These are phyloP conservation scores for Cyprinodon brontotheroides DNA, from an alignment of 2,113 vertebrate species.

Conservation along the genomic window DNA sequence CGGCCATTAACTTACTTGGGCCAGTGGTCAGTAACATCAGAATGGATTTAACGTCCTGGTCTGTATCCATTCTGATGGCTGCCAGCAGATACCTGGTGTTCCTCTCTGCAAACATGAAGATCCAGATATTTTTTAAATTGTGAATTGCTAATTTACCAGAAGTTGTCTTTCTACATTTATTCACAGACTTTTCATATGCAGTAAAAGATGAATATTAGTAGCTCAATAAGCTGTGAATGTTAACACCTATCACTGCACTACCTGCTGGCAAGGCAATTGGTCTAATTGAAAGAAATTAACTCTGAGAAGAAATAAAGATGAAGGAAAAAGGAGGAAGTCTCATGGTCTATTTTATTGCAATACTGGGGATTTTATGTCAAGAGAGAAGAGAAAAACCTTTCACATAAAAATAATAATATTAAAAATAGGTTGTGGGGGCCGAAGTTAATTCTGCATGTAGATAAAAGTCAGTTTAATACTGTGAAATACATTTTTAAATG, in stretches of 20 bases:
- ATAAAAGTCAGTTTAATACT: slow-evolving; percentile 80
- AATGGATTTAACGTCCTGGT: no score
- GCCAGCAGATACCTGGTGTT: no score
- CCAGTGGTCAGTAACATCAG: no score
- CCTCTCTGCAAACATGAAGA: no score
- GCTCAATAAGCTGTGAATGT: slow-evolving; percentile 50
- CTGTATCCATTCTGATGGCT: no score
- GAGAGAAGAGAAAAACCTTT: slow-evolving; percentile 43
- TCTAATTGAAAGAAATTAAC: slow-evolving; percentile 70
- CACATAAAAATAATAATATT: slow-evolving; percentile 72
- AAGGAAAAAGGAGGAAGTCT: slow-evolving; percentile 13
- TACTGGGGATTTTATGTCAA: slow-evolving; percentile 50
- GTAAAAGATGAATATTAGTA: slow-evolving; percentile 9
- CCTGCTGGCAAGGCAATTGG: slow-evolving; percentile 41
- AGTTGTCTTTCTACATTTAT: no score
- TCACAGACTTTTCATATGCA: no score
- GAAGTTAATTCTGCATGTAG: slow-evolving; percentile 74
- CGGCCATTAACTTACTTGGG: no score
- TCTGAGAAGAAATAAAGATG: slow-evolving; percentile 25
- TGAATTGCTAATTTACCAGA: no score
- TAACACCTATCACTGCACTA: slow-evolving; percentile 24
- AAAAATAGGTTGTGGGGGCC: slow-evolving; percentile 55
- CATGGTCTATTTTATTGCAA: slow-evolving; percentile 63
- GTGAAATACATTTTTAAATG: slow-evolving; percentile 78
- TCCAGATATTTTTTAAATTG: no score